Conservation (phyloP, 2,113 vertebrate species). For the Lynx canadensis region DNA sequence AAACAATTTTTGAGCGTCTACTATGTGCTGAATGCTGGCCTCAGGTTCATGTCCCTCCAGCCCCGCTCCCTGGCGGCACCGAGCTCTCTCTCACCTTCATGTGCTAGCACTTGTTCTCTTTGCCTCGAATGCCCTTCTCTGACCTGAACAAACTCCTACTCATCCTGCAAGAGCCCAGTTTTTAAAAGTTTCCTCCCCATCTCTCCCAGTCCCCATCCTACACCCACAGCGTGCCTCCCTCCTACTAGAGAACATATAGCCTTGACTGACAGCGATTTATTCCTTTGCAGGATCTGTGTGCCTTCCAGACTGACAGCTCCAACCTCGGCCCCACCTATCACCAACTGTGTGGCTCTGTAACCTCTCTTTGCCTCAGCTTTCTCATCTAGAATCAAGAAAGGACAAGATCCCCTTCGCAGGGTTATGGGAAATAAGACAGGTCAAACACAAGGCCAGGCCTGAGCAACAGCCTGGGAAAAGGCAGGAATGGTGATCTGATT, state of each 20-base stretch:
- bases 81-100: neutral
- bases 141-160: neutral
- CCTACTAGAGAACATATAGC: neutral
- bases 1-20: neutral
- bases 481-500: neutral
- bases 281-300: neutral
- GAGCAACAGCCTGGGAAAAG: neutral
- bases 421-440: neutral
- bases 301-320: neutral
- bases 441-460: neutral
- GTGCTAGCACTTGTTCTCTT: neutral
- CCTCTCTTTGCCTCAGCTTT: neutral
- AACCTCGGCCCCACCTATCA: neutral
- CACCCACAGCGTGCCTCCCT: neutral
- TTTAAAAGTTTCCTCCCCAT: neutral
- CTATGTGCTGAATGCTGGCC: too few relatives aligned
- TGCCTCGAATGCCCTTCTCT: neutral
- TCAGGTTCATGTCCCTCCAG: too few relatives aligned
- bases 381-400: neutral
- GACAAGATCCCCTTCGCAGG: neutral
- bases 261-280: neutral
- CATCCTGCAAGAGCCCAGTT: neutral
- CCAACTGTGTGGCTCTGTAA: neutral
- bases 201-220: neutral
- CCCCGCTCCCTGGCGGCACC: neutral